Conservation (phyloP, 1,140 invertebrate genomes). For the Heterodera schachtii region DNA sequence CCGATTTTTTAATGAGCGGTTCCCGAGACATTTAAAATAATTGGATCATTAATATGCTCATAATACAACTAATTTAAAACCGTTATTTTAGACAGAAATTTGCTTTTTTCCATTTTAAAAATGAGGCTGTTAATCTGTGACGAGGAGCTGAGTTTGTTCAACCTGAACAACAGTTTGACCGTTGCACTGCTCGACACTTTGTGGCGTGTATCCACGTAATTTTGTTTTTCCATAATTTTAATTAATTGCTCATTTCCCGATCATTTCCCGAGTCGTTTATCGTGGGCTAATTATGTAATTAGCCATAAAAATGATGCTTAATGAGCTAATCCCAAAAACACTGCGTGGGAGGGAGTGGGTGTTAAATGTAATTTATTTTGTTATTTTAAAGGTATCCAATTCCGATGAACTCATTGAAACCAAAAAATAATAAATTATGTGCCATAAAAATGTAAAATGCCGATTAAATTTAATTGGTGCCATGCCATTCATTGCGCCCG, state of each 20-base stretch:
- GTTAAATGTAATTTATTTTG: no score
- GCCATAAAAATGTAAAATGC: not conserved
- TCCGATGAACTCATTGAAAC: no score
- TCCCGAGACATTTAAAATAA: not conserved
- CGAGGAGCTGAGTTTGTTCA: constrained; percentile 52
- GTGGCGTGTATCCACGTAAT: constrained; percentile 54
- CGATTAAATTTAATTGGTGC: not conserved
- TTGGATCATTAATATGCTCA: not conserved
- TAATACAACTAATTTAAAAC: not conserved
- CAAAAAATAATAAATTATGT: no score
- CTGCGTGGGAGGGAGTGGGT: no score
- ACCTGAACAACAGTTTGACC: constrained; percentile 45
- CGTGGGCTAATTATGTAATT: no score
- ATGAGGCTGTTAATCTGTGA: constrained; percentile 53
- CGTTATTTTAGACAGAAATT: not conserved
- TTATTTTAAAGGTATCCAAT: no score
- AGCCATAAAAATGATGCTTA: no score
- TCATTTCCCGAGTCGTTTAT: no score
- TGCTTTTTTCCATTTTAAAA: not conserved
- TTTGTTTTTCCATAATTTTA: not conserved
- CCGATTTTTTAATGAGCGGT: not conserved
- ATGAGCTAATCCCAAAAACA: no score
- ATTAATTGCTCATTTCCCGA: no score
- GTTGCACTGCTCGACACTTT: constrained; percentile 53
- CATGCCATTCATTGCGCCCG: no score